Evolutionary conservation across 2,797 vertebrate genomes (phyloP).

Genomic region (Pagetopsis macropterus): DNA sequence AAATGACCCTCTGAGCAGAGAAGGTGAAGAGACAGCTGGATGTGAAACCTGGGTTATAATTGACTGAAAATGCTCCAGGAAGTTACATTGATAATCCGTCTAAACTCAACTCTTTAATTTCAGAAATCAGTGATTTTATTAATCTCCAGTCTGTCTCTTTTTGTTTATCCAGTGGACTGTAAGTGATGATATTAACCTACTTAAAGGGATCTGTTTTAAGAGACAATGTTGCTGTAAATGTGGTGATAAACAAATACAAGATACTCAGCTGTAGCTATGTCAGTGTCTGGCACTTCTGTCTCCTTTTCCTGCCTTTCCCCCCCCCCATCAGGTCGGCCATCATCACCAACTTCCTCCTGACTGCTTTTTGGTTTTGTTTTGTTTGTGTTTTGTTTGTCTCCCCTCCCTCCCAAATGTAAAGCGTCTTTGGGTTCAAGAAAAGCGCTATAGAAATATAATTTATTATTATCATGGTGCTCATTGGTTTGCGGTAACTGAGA

Average conservation of each 20-base stretch:
- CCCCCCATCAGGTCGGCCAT: not conserved
- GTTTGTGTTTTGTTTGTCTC: no score
- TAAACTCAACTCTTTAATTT: not conserved
- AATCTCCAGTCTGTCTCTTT: not conserved
- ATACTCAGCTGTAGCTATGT: not conserved
- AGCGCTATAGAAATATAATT: no score
- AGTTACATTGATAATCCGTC: not conserved
- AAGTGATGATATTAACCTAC: not conserved
- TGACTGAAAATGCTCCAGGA: not conserved
- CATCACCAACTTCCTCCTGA: no score
- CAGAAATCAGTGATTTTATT: constrained; percentile 3
- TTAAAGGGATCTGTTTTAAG: not conserved
- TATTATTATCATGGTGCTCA: constrained; percentile 34
- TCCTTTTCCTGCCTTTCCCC: constrained; percentile 41
- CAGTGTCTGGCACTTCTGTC: constrained; percentile 16
- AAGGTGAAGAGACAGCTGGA: constrained; percentile 16
- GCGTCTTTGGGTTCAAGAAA: no score
- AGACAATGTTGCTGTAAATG: not conserved
- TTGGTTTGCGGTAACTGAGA: constrained; percentile 56
- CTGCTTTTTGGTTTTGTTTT: no score
- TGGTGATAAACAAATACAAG: not conserved
- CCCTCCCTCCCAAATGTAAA: no score
- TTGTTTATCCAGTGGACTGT: not conserved
- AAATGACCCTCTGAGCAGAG: constrained; percentile 16
- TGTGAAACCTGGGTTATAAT: constrained; percentile 2